Conservation (phyloP, 2,113 vertebrate genomes). For the Papio anubis region DNA sequence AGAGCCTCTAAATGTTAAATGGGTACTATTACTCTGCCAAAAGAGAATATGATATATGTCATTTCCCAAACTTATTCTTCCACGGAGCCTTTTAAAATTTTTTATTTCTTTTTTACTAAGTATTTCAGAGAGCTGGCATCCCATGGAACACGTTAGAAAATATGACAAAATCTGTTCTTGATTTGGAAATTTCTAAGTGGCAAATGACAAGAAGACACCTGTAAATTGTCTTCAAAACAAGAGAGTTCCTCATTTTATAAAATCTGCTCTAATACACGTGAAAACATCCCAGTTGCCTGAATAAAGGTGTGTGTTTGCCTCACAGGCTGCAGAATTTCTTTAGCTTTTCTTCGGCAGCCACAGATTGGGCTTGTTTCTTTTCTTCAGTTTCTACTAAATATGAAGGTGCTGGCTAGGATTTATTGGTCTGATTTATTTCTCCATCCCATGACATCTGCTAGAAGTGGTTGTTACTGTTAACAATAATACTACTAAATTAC, state of each 20-base stretch:
- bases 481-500: background rate
- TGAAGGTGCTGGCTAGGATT: background rate
- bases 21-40: background rate
- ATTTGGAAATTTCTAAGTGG: background rate
- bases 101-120: background rate
- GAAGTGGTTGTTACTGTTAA: background rate
- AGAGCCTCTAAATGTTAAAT: background rate
- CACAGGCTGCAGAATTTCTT: background rate
- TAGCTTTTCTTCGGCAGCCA: background rate
- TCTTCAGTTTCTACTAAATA: background rate
- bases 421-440: background rate
- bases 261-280: background rate
- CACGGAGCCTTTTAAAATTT: background rate
- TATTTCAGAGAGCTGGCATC: background rate
- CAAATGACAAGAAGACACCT: background rate
- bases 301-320: background rate
- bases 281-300: background rate
- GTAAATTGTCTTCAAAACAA: background rate
- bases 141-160: background rate
- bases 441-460: background rate
- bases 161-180: background rate
- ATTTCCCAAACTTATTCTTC: background rate
- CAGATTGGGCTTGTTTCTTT: background rate
- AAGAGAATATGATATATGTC: background rate
- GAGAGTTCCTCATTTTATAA: background rate